These are phyloP conservation scores for Stramonita haemastoma DNA, from an alignment of 2,888 invertebrate species.

Conservation along the genomic window DNA sequence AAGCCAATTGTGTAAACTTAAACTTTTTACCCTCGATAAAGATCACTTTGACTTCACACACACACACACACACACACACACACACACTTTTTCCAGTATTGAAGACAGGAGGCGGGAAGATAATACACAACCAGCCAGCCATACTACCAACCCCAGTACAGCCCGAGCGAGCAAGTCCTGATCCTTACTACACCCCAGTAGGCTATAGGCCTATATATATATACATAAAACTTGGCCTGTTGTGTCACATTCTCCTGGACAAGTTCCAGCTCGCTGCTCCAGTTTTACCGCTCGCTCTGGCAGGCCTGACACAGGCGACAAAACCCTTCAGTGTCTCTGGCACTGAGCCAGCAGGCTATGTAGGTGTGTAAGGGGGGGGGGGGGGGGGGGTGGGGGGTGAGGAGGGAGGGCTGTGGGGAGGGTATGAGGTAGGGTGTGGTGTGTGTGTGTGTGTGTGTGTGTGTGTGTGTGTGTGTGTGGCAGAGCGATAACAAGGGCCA, in stretches of 20 bases:
- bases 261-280: neutral
- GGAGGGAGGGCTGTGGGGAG: neutral
- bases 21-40: too few species aligned
- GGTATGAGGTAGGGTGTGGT: neutral
- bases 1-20: too few species aligned
- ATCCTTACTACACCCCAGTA: too few species aligned
- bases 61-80: neutral
- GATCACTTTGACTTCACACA: neutral
- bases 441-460: neutral
- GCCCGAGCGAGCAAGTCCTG: too few species aligned
- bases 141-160: too few species aligned
- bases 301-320: neutral
- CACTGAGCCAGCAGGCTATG: conserved; percentile 5
- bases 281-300: neutral
- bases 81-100: neutral
- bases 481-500: neutral
- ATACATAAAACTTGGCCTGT: too few species aligned
- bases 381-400: neutral
- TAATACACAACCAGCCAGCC: too few species aligned
- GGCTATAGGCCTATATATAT: neutral
- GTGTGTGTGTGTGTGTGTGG: neutral
- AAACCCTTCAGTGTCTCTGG: neutral
- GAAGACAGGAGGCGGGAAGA: too few species aligned
- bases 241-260: neutral
- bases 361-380: neutral